phyloP scores from a whole-genome alignment of 2,797 vertebrate species.

The Triplophysa yarkandensis region DNA sequence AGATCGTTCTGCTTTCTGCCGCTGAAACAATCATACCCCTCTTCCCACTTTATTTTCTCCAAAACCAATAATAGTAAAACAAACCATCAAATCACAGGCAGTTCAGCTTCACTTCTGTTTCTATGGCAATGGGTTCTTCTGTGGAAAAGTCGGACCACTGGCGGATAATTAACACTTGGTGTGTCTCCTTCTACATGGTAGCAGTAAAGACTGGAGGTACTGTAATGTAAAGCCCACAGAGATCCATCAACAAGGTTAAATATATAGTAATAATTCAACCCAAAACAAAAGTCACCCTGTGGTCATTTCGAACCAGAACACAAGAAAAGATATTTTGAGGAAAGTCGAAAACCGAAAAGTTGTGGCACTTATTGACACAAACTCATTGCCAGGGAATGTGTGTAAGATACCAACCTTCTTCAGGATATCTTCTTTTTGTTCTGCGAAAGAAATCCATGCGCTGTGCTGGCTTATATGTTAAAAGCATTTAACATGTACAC shows the following conservation, averaged over 20 bases:
- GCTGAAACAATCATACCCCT: constrained; percentile 16
- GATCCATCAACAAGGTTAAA: not conserved
- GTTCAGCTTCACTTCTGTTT: constrained; percentile 57
- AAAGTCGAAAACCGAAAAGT: too few species aligned
- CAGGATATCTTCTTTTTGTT: too few species aligned
- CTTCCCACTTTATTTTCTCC: constrained; percentile 54
- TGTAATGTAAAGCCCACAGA: constrained; percentile 16
- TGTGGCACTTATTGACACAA: too few species aligned
- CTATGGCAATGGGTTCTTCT: constrained; percentile 65
- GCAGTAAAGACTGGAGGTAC: constrained; percentile 6
- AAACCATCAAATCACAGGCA: constrained; percentile 54
- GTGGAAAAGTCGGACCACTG: constrained; percentile 56
- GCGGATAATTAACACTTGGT: constrained; percentile 60
- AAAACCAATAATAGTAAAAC: constrained; percentile 45
- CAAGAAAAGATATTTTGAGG: too few species aligned
- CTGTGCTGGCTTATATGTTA: too few species aligned
- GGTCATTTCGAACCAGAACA: too few species aligned
- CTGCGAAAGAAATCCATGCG: too few species aligned
- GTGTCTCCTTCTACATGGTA: constrained; percentile 43
- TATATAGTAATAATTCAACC: too few species aligned
- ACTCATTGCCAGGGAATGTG: too few species aligned
- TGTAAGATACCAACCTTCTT: too few species aligned
- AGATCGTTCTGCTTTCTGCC: constrained; percentile 1
- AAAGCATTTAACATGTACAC: too few species aligned
- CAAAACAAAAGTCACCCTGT: too few species aligned